Conservation (phyloP, 2,113 vertebrate genomes). For the Silurus glanis region DNA sequence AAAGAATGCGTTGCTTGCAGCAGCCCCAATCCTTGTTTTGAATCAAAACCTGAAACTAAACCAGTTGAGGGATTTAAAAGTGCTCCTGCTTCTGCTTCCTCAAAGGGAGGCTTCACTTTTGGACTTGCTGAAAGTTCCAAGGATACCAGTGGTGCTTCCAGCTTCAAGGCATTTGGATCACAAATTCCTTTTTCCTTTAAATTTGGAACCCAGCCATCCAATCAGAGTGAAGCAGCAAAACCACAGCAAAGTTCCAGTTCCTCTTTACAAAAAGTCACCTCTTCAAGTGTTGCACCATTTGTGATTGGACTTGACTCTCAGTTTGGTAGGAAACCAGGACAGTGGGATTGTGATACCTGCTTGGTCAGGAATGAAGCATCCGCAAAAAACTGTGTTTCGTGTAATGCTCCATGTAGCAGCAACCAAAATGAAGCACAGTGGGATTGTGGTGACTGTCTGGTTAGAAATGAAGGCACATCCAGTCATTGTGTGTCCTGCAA, state of each 20-base stretch:
- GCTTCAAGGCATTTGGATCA: constrained; percentile 64
- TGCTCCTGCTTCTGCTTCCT: background rate
- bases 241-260: background rate
- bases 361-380: constrained; percentile 74
- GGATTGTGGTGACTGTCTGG: constrained; percentile 78
- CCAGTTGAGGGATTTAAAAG: constrained; percentile 56
- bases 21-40: constrained; percentile 62
- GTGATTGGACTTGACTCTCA: constrained; percentile 43
- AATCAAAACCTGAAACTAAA: constrained; percentile 57
- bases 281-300: constrained; percentile 12
- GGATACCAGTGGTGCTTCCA: constrained; percentile 37
- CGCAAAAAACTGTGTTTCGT: constrained; percentile 70
- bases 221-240: background rate
- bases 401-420: constrained; percentile 65
- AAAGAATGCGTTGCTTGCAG: constrained; percentile 77
- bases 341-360: constrained; percentile 80
- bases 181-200: constrained; percentile 70
- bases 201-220: constrained; percentile 65
- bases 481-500: constrained; percentile 74
- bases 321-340: constrained; percentile 68
- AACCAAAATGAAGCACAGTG: constrained; percentile 77
- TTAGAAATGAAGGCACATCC: constrained; percentile 75
- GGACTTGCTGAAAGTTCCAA: constrained; percentile 73
- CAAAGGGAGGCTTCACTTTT: constrained; percentile 62
- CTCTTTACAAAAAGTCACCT: constrained; percentile 11